phyloP scores from a whole-genome alignment of 2,888 invertebrate species.

The Ophion ventricosus region DNA sequence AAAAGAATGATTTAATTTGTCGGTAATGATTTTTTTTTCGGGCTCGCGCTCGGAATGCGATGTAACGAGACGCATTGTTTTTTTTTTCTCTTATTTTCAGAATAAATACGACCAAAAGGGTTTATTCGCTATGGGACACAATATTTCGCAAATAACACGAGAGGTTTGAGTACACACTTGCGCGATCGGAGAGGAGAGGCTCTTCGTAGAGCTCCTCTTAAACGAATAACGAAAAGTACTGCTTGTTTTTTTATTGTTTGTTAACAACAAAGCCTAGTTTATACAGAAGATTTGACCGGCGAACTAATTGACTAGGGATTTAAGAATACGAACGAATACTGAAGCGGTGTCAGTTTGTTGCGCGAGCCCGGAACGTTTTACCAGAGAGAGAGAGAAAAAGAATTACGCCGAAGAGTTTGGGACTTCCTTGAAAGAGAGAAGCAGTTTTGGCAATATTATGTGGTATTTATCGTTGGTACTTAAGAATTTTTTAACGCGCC shows the following conservation, averaged over 20 bases:
- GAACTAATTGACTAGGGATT: slow-evolving; percentile 6
- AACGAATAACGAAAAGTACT: not conserved
- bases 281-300: slow-evolving; percentile 12
- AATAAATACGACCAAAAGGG: not conserved
- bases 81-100: too few relatives aligned
- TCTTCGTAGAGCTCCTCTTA: not conserved
- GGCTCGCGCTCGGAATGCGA: not conserved
- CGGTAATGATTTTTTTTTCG: not conserved
- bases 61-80: too few relatives aligned
- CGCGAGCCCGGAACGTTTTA: not conserved
- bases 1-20: not conserved
- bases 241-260: not conserved
- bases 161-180: not conserved
- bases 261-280: slow-evolving; percentile 13
- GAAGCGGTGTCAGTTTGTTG: slow-evolving; percentile 1
- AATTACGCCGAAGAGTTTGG: too few relatives aligned
- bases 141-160: not conserved
- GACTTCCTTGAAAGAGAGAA: too few relatives aligned
- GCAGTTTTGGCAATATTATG: too few relatives aligned
- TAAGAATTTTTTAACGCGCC: too few relatives aligned
- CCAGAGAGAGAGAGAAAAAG: not conserved
- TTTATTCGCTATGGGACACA: not conserved
- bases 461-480: too few relatives aligned
- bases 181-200: not conserved
- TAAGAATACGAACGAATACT: slow-evolving; percentile 11